These are phyloP conservation scores for Coccyzus lansbergi DNA, from an alignment of 2,797 vertebrate species.

Conservation along the genomic window DNA sequence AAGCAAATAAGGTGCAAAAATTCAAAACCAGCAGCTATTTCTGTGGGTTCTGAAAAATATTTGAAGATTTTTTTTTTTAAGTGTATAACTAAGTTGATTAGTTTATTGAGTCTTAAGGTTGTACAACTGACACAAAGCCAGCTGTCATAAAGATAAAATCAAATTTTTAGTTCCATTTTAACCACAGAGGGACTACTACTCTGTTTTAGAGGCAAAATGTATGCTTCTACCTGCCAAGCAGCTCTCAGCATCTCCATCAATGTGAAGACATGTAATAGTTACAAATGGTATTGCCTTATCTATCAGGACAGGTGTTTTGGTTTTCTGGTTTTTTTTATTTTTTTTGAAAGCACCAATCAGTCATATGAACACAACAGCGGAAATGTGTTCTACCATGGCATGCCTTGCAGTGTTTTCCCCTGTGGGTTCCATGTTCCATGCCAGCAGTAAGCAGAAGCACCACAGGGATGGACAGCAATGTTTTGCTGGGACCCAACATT, in stretches of 20 bases:
- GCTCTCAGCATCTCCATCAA: not conserved
- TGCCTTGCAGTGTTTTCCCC: not conserved
- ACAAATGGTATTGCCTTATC: not conserved
- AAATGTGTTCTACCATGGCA: not conserved
- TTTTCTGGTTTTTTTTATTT: not conserved
- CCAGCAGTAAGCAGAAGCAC: not conserved
- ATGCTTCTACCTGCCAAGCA: not conserved
- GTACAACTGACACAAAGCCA: not conserved
- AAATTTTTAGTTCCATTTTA: not conserved
- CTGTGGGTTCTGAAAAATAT: not conserved
- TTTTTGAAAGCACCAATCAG: not conserved
- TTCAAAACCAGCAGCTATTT: not conserved
- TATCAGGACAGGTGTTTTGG: not conserved
- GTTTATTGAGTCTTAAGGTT: not conserved
- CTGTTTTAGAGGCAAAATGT: not conserved
- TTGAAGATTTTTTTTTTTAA: not conserved
- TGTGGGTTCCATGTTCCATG: accelerated
- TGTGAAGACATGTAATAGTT: not conserved
- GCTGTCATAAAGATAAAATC: not conserved
- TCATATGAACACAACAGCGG: not conserved
- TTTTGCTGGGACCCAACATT: accelerated
- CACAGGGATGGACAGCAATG: accelerated
- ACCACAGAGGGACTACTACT: not conserved
- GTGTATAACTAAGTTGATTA: not conserved
- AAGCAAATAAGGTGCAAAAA: not conserved